These are phyloP conservation scores for Crossocerus cetratus DNA, from an alignment of 2,888 invertebrate species.

Conservation along the genomic window DNA sequence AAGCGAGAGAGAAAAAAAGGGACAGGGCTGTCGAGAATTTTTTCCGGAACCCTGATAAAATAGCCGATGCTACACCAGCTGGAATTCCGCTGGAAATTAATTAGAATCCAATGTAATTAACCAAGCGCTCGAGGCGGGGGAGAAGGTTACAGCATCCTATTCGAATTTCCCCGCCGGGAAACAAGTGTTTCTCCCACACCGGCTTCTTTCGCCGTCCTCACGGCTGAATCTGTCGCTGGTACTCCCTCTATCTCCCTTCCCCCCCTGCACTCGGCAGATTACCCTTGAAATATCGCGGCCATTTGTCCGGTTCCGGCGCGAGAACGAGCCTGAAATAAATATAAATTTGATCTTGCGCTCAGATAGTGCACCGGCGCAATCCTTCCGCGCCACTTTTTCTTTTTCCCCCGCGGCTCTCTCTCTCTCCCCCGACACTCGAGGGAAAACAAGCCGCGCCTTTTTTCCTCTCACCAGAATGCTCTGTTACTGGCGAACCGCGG, in stretches of 20 bases:
- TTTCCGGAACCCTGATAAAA: no score
- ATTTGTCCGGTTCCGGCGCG: constrained; percentile 60
- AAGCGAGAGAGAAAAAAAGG: not conserved
- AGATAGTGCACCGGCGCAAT: constrained; percentile 47
- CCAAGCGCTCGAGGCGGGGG: not conserved
- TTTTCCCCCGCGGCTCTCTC: constrained; percentile 2
- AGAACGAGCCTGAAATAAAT: constrained; percentile 62
- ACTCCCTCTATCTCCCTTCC: constrained; percentile 3
- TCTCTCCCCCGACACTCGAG: not conserved
- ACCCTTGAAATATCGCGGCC: constrained; percentile 61
- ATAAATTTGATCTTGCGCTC: constrained; percentile 67
- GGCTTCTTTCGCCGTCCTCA: not conserved
- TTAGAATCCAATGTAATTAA: constrained; percentile 23
- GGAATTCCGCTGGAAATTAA: constrained; percentile 17
- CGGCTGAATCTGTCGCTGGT: constrained; percentile 12
- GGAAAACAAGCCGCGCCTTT: not conserved
- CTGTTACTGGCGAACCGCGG: no score
- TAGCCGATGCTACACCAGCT: no score
- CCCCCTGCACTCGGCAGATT: constrained; percentile 42
- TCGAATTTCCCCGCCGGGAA: constrained; percentile 11
- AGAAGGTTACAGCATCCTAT: not conserved
- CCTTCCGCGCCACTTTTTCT: not conserved
- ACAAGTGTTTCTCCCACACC: not conserved
- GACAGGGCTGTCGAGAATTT: no score
- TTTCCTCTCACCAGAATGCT: no score